Base-by-base conservation (phyloP, 2,113 vertebrate species). In the Maccullochella peelii region DNA sequence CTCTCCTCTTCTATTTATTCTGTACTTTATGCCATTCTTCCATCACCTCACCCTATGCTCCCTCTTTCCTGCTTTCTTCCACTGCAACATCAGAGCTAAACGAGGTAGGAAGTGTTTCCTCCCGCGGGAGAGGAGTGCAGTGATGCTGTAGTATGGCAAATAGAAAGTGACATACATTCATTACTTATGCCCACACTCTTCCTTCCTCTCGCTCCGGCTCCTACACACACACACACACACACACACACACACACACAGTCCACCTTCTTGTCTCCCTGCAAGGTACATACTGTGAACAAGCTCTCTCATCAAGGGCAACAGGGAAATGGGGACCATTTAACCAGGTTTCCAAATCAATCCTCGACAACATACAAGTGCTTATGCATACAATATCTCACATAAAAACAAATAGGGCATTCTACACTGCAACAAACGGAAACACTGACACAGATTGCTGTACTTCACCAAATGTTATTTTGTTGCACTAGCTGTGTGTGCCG, bases 81-180 rank as follows among this genome's bases (percentile, higher is more conserved):
- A 57, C 57, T 80, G 30, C 44, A 54, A 44, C 78, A 71, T 63
- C 33, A 21, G 49, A 86, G 82, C 79, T 58, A 78, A 89, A 86
- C 15, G 8, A 78, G 73, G 73, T 55, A 73, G 82, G 63, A 75
- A 67, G 73, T 20, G 69, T 86, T 84, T 90, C 73, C 73, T 89
- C 90, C 86, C 73, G 0, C 25, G 65, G 83, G 90, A 88, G 8
- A 69, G 0, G n/a, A 59, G 66, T 12, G 59, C 80, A 62, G 54
- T 54, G 81, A 78, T 50, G 82, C 89, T 87, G 82, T 49, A 57
- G 83, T 47, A n/a, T 6, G 23, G 77, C 72, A 93, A 94, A 93
- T 86, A 83, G 69, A 87, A 92, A 90, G 87, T 86, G 93, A 93
- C 91, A 92, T 82, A 79, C 72, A 89, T 88, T 89, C 77, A 93